These are phyloP conservation scores for Ariolimax columbianus DNA, from an alignment of 2,888 invertebrate species.

Conservation along the genomic window DNA sequence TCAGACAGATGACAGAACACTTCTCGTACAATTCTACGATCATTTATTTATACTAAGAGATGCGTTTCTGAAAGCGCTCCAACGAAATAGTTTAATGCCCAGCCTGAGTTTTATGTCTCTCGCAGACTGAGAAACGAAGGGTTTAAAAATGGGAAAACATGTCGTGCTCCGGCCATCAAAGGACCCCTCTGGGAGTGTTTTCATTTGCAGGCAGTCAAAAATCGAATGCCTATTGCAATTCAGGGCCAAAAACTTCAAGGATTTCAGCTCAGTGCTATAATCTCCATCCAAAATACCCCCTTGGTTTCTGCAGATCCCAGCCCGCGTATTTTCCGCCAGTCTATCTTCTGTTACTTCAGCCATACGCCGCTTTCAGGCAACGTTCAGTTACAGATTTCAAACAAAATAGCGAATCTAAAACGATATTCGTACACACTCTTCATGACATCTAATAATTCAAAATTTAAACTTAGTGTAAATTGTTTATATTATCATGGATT, in stretches of 20 bases:
- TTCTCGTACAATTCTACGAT: background rate
- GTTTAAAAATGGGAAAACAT: background rate
- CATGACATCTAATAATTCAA: too few relatives aligned
- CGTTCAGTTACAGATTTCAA: too few relatives aligned
- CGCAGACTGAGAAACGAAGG: background rate
- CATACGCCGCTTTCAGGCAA: too few relatives aligned
- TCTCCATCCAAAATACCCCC: background rate
- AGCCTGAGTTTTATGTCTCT: background rate
- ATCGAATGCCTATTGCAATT: background rate
- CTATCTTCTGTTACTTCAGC: background rate
- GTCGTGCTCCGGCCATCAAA: background rate
- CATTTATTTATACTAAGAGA: background rate
- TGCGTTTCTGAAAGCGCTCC: background rate
- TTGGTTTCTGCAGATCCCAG: background rate
- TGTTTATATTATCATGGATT: too few relatives aligned
- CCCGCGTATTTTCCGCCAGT: background rate
- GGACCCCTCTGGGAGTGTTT: background rate
- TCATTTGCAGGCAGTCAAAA: slow-evolving; percentile 9
- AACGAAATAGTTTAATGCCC: background rate
- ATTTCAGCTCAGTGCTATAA: background rate
- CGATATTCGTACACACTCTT: too few relatives aligned
- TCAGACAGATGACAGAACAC: too few relatives aligned
- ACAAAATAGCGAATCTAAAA: too few relatives aligned
- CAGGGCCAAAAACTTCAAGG: background rate
- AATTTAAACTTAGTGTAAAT: too few relatives aligned